phyloP scores from a whole-genome alignment of 2,797 vertebrate species.

The Enteromius trimaculatus region DNA sequence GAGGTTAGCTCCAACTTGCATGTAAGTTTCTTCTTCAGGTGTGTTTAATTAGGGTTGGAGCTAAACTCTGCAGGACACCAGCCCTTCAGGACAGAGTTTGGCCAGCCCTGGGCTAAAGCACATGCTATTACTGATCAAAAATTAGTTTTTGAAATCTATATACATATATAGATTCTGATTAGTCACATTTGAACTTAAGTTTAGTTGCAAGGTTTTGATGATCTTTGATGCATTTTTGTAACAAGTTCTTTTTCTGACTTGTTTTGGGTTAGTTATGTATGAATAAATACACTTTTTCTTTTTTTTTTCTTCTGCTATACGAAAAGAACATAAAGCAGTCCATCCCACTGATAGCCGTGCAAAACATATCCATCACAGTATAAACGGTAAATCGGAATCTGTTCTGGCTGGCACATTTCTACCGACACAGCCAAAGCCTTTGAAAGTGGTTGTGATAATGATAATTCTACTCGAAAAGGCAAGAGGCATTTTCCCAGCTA shows the following conservation, averaged over 20 bases:
- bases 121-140: too few species aligned
- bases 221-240: background rate
- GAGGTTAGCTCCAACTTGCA: too few species aligned
- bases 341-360: background rate
- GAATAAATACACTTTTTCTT: background rate
- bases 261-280: background rate
- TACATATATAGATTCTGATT: background rate
- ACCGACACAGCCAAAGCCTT: conserved; percentile 25
- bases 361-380: background rate
- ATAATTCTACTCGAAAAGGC: conserved; percentile 46
- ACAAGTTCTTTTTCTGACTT: background rate
- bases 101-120: too few species aligned
- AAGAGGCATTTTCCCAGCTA: conserved; percentile 43
- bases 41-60: too few species aligned
- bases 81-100: too few species aligned
- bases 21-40: too few species aligned
- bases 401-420: background rate
- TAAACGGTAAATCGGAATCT: background rate
- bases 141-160: too few species aligned
- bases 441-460: conserved; percentile 48
- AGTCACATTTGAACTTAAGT: background rate
- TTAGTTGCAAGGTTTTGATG: background rate
- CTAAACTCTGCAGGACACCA: too few species aligned
- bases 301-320: background rate
- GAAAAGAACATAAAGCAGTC: background rate